These are phyloP conservation scores for Gorsachius magnificus DNA, from an alignment of 2,797 vertebrate genomes.

Conservation along the genomic window DNA sequence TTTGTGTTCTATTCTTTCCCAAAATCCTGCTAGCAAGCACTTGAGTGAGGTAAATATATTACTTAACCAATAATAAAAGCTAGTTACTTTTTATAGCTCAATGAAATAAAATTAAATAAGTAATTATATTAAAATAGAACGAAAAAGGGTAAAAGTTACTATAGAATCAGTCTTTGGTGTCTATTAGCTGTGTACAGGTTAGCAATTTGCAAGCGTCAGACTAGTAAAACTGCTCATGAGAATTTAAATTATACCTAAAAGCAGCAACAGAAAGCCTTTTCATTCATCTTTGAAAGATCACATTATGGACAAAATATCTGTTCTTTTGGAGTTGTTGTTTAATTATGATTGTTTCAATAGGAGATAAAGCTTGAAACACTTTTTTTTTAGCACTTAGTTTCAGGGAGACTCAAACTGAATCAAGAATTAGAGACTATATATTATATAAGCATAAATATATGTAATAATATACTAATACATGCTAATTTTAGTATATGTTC, in stretches of 20 bases:
- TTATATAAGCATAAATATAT: background rate
- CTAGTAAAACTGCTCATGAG: background rate
- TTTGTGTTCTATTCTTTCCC: background rate
- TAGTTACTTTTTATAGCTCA: background rate
- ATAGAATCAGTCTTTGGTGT: background rate
- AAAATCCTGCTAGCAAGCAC: background rate
- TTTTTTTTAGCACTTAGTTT: background rate
- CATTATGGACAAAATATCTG: background rate
- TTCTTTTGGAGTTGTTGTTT: background rate
- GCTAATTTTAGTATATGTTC: background rate
- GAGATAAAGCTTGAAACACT: background rate
- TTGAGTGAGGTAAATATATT: background rate
- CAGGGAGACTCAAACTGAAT: background rate
- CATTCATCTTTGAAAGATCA: background rate
- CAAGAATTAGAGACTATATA: background rate
- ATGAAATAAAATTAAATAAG: background rate
- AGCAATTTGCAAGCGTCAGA: background rate
- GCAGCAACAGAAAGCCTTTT: background rate
- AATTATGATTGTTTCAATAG: background rate
- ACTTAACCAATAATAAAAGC: background rate
- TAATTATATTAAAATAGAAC: background rate
- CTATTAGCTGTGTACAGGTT: background rate
- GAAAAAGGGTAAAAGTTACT: background rate
- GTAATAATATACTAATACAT: background rate
- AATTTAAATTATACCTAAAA: background rate